Evolutionary conservation across 2,888 invertebrate species (phyloP).

Genomic region (Eumacrocentrus americanus): DNA sequence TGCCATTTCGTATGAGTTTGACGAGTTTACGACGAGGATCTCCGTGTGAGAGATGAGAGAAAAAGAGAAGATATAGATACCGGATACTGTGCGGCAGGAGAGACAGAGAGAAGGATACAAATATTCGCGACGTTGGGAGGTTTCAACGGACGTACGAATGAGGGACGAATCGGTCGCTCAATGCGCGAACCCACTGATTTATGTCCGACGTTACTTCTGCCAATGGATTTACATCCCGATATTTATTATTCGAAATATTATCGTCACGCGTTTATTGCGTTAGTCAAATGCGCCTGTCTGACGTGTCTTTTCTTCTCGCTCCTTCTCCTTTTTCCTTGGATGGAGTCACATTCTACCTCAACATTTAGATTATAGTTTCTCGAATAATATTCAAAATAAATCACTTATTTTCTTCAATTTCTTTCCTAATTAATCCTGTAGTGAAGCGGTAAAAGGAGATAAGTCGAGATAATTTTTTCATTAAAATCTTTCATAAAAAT

Average conservation of each 20-base stretch:
- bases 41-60: slow-evolving; percentile 17
- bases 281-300: slow-evolving; percentile 51
- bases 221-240: slow-evolving; percentile 61
- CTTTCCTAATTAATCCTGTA: too few relatives aligned
- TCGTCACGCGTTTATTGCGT: slow-evolving; percentile 58
- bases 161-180: slow-evolving; percentile 31
- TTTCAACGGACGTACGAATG: slow-evolving; percentile 45
- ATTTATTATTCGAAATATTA: slow-evolving; percentile 61
- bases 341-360: too few relatives aligned
- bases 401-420: too few relatives aligned
- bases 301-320: slow-evolving; percentile 19
- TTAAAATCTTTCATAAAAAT: too few relatives aligned
- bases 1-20: slow-evolving; percentile 60
- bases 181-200: slow-evolving; percentile 51
- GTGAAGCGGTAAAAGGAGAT: too few relatives aligned
- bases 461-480: too few relatives aligned
- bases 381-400: too few relatives aligned
- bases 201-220: slow-evolving; percentile 60
- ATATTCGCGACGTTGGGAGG: slow-evolving; percentile 15
- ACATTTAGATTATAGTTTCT: too few relatives aligned
- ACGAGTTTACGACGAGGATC: slow-evolving; percentile 58
- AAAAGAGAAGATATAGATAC: slow-evolving; percentile 28
- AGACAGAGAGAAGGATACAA: slow-evolving; percentile 36
- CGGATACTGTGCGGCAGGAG: slow-evolving; percentile 50
- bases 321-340: slow-evolving; percentile 2